Base-by-base conservation (phyloP, 2,888 invertebrate genomes). In the Stegana nigrithorax region DNA sequence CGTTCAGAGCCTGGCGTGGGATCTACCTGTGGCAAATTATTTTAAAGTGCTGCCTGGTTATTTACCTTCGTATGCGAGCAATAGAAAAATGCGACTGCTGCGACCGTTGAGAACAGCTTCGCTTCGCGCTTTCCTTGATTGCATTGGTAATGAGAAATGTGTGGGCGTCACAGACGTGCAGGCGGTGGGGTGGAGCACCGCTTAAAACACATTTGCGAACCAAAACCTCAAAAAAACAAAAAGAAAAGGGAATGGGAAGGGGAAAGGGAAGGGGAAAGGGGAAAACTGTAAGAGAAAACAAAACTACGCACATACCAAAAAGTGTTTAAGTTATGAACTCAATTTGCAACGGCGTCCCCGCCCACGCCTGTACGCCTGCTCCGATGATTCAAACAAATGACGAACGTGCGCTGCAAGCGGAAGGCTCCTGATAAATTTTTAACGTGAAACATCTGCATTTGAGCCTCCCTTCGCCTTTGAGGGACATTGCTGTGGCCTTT, bases 31-130 rank as follows among this genome's bases (percentile, higher is more conserved):
- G 57, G 64, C 63, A 76, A 74, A 74, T 74, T 74, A 76, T 74
- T 74, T 74, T 73, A 74, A 76, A 74, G 73, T 71, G 65, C 73
- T 76, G 70, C 69, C 64, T 67, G 73, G 72, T 70, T 75, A 67
- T 75, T 70, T 69, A 65, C 59, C 53, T 21, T 36, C 4, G 10
- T 23, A 36, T 55, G 21, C 12, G 36, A 26, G n/a, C 21, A 14
- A 27, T 26, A 21, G 8, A 4, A 17, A 27, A 53, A 21, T 39
- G 29, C 12, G 19, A n/a, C n/a, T n/a, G n/a, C n/a, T n/a, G n/a
- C n/a, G n/a, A n/a, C n/a, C 1, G 21, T 19, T 47, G 10, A 47
- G 23, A 23, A 5, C 21, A 47, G 21, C 21, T 32, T 32, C 12
- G 8, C 32, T 12, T 32, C 27, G 32, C 32, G 32, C 32, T 53